A percentile compares a stretch with the other conserved stretches of the same genome.
Conservation (phyloP, 2,888 invertebrate species). For the Napeogenes sylphis region DNA sequence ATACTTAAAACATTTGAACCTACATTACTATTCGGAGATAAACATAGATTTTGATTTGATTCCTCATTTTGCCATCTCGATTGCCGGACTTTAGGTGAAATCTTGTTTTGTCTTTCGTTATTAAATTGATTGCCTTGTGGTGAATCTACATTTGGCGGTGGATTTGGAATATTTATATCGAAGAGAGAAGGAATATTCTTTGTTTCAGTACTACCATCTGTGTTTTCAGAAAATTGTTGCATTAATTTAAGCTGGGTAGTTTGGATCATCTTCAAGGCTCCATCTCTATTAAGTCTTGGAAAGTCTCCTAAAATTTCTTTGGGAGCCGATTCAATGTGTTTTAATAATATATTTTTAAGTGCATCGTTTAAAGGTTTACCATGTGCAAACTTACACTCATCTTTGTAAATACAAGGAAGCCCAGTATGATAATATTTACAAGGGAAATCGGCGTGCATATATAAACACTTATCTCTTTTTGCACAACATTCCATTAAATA, state of each 20-base stretch:
- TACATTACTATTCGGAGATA: constrained; percentile 50
- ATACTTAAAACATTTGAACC: constrained; percentile 71
- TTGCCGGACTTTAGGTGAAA: constrained; percentile 68
- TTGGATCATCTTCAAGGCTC: constrained; percentile 80
- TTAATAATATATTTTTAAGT: constrained; percentile 80
- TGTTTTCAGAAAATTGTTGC: constrained; percentile 60
- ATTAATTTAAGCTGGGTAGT: constrained; percentile 65
- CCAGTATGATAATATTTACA: constrained; percentile 98
- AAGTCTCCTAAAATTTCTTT: constrained; percentile 95
- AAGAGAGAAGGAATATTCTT: constrained; percentile 68
- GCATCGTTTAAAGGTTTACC: constrained; percentile 90
- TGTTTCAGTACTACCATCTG: constrained; percentile 47
- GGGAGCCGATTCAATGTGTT: constrained; percentile 93
- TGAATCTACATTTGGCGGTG: constrained; percentile 49
- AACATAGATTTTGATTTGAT: constrained; percentile 48
- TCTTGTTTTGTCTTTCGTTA: constrained; percentile 61
- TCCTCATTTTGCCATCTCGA: constrained; percentile 73
- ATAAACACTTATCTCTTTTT: constrained; percentile 95
- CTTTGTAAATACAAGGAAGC: constrained; percentile 86
- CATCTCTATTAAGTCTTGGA: constrained; percentile 87
- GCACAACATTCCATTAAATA: constrained; percentile 97
- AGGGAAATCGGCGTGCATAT: constrained; percentile 98
- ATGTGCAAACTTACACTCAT: constrained; percentile 97
- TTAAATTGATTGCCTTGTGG: constrained; percentile 51
- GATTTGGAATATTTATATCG: constrained; percentile 68